Evolutionary conservation across 2,888 invertebrate species (phyloP).

Genomic region (Horisme vitalbata): DNA sequence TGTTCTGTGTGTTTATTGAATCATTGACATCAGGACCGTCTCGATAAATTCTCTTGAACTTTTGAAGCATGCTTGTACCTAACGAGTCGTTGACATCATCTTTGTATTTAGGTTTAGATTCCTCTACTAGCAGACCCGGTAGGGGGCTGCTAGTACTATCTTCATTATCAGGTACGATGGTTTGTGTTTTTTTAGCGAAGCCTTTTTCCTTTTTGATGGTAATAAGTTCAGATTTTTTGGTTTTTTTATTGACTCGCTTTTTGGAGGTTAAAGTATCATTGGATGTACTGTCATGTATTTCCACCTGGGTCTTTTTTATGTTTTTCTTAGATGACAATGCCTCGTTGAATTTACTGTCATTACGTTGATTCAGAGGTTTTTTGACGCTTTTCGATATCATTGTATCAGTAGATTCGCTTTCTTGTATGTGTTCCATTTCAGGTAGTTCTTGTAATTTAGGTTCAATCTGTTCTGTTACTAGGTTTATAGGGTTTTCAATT

Average conservation of each 20-base stretch:
- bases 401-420: constrained; percentile 26
- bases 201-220: constrained; percentile 25
- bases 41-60: constrained; percentile 50
- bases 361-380: not conserved
- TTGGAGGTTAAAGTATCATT: constrained; percentile 1
- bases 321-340: too few species aligned
- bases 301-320: not conserved
- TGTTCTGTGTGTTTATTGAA: constrained; percentile 49
- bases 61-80: constrained; percentile 47
- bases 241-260: constrained; percentile 19
- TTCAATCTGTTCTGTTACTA: constrained; percentile 33
- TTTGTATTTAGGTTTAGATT: constrained; percentile 38
- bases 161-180: constrained; percentile 14
- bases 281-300: not conserved
- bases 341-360: too few species aligned
- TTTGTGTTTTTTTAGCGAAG: constrained; percentile 26
- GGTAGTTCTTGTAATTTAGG: constrained; percentile 37
- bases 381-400: not conserved
- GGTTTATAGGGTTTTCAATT: constrained; percentile 31
- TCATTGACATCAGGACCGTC: constrained; percentile 39
- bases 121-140: constrained; percentile 63
- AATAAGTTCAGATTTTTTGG: constrained; percentile 26
- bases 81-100: constrained; percentile 47
- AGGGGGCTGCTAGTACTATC: constrained; percentile 60
- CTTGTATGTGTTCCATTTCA: constrained; percentile 52